phyloP scores from a whole-genome alignment of 2,797 vertebrate species.

The Sarcophilus harrisii region DNA sequence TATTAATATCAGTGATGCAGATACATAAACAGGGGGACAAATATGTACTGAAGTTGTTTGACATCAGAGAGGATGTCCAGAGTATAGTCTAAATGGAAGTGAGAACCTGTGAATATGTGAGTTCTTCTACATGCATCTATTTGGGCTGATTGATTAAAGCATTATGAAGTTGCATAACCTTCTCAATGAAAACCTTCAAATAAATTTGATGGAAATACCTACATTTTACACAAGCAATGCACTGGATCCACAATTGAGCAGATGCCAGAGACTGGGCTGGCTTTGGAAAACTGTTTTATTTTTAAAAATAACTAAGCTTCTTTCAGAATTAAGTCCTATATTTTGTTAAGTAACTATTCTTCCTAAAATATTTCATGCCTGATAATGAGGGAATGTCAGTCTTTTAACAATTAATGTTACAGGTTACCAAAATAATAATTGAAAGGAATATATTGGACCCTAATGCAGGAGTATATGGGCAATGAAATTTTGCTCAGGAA shows the following conservation, averaged over 20 bases:
- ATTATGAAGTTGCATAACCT: background rate
- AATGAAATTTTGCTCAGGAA: background rate
- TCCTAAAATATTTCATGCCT: background rate
- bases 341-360: background rate
- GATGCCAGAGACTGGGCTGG: background rate
- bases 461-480: background rate
- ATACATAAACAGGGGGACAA: background rate
- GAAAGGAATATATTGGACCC: background rate
- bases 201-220: background rate
- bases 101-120: background rate
- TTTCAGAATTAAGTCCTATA: background rate
- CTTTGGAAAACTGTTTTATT: background rate
- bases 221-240: background rate
- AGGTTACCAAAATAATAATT: background rate
- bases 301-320: background rate
- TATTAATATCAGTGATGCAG: background rate
- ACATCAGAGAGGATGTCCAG: background rate
- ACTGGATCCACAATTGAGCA: background rate
- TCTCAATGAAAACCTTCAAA: background rate
- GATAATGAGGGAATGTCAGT: background rate
- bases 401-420: background rate
- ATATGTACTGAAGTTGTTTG: background rate
- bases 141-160: background rate
- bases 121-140: background rate
- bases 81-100: background rate